Evolutionary conservation across 2,797 vertebrate genomes (phyloP).

Genomic region (Lagocephalus sceleratus): DNA sequence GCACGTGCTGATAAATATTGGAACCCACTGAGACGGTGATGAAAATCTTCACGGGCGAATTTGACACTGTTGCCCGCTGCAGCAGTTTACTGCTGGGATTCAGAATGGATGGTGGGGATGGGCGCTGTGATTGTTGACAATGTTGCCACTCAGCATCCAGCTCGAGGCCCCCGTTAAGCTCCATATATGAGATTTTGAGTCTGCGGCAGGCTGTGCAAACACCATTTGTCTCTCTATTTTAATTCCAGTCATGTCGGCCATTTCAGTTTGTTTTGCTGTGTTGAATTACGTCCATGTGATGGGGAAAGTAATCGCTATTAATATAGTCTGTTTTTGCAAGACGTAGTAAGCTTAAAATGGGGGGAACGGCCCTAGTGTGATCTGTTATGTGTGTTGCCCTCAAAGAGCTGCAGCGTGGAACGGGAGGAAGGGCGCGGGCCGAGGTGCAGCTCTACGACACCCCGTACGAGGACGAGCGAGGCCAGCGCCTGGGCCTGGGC

Average conservation of each 20-base stretch:
- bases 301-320: constrained; percentile 6
- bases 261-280: constrained; percentile 35
- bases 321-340: constrained; percentile 2
- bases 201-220: constrained; percentile 70
- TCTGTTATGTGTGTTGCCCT: constrained; percentile 8
- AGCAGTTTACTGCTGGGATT: constrained; percentile 50
- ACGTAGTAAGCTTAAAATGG: neutral
- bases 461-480: constrained; percentile 82
- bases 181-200: constrained; percentile 61
- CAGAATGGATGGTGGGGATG: constrained; percentile 26
- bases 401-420: constrained; percentile 74
- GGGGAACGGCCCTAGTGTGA: neutral
- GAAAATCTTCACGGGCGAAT: constrained; percentile 51
- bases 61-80: constrained; percentile 31
- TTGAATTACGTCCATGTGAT: constrained; percentile 33
- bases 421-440: constrained; percentile 44
- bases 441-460: constrained; percentile 89
- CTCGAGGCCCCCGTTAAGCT: constrained; percentile 60
- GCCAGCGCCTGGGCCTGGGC: constrained; percentile 28
- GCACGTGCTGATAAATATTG: constrained; percentile 37
- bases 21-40: constrained; percentile 57
- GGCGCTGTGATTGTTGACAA: constrained; percentile 21
- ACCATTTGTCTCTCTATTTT: constrained; percentile 56
- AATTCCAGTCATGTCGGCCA: constrained; percentile 55
- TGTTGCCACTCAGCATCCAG: constrained; percentile 51